Conservation (phyloP, 2,797 vertebrate genomes). For the Heteromormyrus szaboi region DNA sequence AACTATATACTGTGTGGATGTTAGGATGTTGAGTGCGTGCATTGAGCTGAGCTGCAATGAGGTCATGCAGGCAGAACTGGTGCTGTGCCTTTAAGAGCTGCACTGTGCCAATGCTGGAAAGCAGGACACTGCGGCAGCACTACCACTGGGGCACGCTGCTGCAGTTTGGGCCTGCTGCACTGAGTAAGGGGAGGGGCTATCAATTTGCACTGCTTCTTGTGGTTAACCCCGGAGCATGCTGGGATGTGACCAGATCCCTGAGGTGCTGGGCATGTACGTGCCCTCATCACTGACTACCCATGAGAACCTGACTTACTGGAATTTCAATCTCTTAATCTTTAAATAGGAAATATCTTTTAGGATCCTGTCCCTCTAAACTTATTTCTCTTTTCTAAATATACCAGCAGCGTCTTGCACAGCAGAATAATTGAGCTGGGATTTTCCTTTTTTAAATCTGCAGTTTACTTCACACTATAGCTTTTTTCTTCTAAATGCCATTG, state of each 20-base stretch:
- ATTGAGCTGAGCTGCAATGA: slow-evolving; percentile 17
- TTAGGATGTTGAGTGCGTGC: neutral
- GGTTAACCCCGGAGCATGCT: slow-evolving; percentile 55
- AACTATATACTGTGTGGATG: neutral
- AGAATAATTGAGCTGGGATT: neutral
- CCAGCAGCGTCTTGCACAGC: neutral
- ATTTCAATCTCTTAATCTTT: neutral
- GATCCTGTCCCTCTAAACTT: neutral
- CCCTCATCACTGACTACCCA: neutral
- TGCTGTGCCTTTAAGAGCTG: slow-evolving; percentile 48
- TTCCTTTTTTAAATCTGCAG: neutral
- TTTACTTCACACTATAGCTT: neutral
- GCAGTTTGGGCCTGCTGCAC: slow-evolving; percentile 37
- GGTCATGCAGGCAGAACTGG: slow-evolving; percentile 7
- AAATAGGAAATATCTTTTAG: slow-evolving; percentile 3
- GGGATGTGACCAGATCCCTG: slow-evolving; percentile 48
- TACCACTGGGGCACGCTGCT: slow-evolving; percentile 44
- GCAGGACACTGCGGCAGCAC: slow-evolving; percentile 52
- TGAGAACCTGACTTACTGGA: neutral
- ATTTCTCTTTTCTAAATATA: slow-evolving; percentile 2
- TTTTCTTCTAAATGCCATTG: neutral
- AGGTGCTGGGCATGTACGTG: slow-evolving; percentile 35
- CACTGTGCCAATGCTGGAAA: slow-evolving; percentile 41
- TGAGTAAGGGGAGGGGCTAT: slow-evolving; percentile 28
- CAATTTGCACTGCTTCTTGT: slow-evolving; percentile 44